Conservation (phyloP, 2,113 vertebrate genomes). For the Otolemur garnettii region DNA sequence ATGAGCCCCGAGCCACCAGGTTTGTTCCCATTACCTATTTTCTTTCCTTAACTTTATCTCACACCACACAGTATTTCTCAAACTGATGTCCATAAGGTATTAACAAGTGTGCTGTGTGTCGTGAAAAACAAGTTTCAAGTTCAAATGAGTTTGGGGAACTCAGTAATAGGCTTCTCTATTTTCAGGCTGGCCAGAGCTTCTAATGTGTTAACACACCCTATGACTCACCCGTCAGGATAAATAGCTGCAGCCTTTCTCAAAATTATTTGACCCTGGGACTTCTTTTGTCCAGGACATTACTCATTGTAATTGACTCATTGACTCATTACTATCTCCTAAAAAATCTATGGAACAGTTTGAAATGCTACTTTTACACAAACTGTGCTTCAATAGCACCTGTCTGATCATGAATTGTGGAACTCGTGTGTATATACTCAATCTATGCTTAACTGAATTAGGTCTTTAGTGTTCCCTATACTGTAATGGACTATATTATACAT, state of each 20-base stretch:
- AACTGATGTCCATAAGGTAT: not conserved
- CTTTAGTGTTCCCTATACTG: not conserved
- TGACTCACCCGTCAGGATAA: not conserved
- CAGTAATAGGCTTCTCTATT: not conserved
- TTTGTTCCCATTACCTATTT: not conserved
- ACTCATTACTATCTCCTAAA: not conserved
- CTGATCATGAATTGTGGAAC: not conserved
- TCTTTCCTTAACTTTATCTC: constrained; percentile 35
- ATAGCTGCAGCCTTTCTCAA: not conserved
- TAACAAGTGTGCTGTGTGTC: not conserved
- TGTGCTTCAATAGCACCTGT: not conserved
- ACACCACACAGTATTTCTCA: not conserved
- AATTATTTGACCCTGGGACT: not conserved
- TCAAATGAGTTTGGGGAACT: not conserved
- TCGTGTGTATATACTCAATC: not conserved
- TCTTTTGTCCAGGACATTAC: not conserved
- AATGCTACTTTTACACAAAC: not conserved
- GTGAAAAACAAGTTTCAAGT: not conserved
- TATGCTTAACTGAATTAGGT: constrained; percentile 3
- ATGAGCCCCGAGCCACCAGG: not conserved
- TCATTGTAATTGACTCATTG: too few relatives aligned
- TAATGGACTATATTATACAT: not conserved
- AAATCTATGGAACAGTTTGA: not conserved
- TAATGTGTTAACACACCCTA: not conserved
- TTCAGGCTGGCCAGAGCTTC: not conserved